A percentile compares a stretch with the other conserved stretches of the same genome.
Evolutionary conservation across 1,140 invertebrate species (phyloP).

Genomic region (Ladona fulva): DNA sequence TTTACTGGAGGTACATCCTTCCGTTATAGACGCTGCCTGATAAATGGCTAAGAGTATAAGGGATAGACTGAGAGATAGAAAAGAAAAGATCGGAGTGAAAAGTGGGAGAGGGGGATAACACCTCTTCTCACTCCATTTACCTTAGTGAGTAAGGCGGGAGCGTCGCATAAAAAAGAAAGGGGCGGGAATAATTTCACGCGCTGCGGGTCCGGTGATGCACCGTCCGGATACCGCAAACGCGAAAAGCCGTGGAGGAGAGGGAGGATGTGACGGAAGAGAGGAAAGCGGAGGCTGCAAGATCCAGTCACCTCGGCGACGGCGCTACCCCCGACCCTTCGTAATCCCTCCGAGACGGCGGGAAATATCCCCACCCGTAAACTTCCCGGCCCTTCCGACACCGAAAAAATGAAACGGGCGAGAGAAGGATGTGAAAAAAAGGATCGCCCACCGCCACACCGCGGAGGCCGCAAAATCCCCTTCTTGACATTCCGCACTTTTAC

Average conservation of each 20-base stretch:
- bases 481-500: no score
- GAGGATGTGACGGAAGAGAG: neutral
- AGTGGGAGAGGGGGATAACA: no score
- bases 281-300: neutral
- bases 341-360: neutral
- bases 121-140: no score
- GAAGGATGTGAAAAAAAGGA: neutral
- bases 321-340: neutral
- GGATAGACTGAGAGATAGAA: neutral
- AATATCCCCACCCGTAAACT: neutral
- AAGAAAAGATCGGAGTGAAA: neutral
- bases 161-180: neutral
- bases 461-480: neutral
- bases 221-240: neutral
- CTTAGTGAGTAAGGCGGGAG: neutral
- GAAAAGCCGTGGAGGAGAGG: neutral
- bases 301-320: no score
- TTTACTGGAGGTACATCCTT: neutral
- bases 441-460: neutral
- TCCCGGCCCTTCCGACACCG: neutral
- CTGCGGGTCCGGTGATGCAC: neutral
- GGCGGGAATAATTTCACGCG: neutral
- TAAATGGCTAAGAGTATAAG: no score
- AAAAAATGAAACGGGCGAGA: neutral
- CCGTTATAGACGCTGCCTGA: neutral